A percentile compares a stretch with the other conserved stretches of the same genome.
Conservation (phyloP, 2,888 invertebrate species). For the Microctonus aethiopoides region DNA sequence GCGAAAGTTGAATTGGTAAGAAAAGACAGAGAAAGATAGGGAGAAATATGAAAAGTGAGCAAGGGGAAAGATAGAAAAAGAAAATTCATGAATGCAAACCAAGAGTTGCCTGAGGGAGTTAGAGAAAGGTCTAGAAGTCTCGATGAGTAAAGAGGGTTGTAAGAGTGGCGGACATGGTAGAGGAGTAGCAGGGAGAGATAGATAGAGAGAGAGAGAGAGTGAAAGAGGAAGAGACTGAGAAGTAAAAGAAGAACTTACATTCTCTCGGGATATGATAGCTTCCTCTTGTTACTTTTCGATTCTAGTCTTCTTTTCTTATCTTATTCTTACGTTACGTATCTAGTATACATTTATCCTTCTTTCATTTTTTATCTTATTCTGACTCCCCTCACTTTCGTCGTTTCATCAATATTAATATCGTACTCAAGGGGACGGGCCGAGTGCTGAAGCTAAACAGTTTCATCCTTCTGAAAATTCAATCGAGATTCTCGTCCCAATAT, state of each 20-base stretch:
- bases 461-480: background rate
- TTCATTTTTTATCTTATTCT: constrained; percentile 5
- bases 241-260: constrained; percentile 4
- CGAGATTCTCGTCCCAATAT: background rate
- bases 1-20: constrained; percentile 4
- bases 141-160: background rate
- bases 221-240: background rate
- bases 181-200: too few species aligned
- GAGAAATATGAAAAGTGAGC: background rate
- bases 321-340: background rate
- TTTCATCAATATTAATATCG: constrained; percentile 47
- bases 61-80: background rate
- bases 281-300: constrained; percentile 11
- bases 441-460: constrained; percentile 38
- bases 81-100: background rate
- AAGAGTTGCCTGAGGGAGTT: constrained; percentile 13
- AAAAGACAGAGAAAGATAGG: background rate
- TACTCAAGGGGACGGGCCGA: constrained; percentile 3
- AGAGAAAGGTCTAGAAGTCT: constrained; percentile 23
- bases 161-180: background rate
- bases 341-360: background rate
- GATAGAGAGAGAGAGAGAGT: too few species aligned
- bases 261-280: constrained; percentile 19
- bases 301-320: constrained; percentile 7
- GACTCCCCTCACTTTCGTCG: constrained; percentile 25